Evolutionary conservation across 2,797 vertebrate genomes (phyloP).

Genomic region (Pyrocephalus nanus): DNA sequence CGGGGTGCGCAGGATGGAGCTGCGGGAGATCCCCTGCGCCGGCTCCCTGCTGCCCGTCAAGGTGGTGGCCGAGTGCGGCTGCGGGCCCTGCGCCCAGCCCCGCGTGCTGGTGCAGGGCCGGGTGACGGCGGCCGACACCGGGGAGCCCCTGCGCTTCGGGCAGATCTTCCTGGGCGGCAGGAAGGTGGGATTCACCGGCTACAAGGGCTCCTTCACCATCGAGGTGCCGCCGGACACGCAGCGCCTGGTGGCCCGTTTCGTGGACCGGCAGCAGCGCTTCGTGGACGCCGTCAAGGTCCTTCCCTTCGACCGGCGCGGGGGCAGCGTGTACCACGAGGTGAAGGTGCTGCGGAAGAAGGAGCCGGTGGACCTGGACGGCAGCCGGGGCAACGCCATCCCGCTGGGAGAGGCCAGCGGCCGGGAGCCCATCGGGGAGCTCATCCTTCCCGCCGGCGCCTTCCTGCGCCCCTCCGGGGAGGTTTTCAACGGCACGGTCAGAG

Average conservation of each 20-base stretch:
- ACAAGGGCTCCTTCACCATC: conserved; percentile 91
- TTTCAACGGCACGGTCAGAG: conserved; percentile 88
- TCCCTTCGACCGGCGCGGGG: conserved; percentile 88
- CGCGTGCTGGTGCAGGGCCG: conserved; percentile 87
- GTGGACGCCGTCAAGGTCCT: conserved; percentile 89
- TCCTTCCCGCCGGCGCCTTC: conserved; percentile 88
- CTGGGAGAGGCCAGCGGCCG: conserved; percentile 83
- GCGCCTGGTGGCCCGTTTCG: conserved; percentile 90
- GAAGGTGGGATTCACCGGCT: conserved; percentile 89
- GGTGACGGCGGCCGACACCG: conserved; percentile 84
- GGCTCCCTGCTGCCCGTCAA: conserved; percentile 85
- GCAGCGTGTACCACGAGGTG: conserved; percentile 89
- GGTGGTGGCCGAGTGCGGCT: conserved; percentile 85
- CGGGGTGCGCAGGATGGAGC: conserved; percentile 82
- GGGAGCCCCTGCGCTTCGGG: conserved; percentile 90
- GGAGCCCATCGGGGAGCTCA: conserved; percentile 86
- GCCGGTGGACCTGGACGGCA: conserved; percentile 82
- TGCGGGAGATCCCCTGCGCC: conserved; percentile 80
- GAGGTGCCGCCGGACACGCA: conserved; percentile 83
- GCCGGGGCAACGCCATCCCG: conserved; percentile 80
- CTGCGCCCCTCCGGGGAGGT: conserved; percentile 82
- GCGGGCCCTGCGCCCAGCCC: conserved; percentile 84
- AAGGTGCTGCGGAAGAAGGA: conserved; percentile 88
- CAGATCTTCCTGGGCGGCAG: conserved; percentile 87
- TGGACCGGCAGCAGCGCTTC: conserved; percentile 85